Base-by-base conservation (phyloP, 2,797 vertebrate species). In the Anas bahamensis region DNA sequence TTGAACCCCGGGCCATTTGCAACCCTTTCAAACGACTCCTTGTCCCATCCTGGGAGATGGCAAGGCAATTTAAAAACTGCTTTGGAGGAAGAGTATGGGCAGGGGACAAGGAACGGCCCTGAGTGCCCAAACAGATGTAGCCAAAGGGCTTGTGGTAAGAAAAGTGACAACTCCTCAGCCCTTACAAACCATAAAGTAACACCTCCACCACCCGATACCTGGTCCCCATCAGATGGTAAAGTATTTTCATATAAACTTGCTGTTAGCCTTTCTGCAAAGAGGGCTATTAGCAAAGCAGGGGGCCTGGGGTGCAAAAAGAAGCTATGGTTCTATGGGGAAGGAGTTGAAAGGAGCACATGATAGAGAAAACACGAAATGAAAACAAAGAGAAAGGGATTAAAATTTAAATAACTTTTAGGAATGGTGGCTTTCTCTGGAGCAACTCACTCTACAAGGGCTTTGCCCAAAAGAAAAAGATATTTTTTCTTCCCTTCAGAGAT, bases 21-120 rank as follows among this genome's bases (percentile, higher is more conserved):
- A 31, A 24, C 7, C 3, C 7, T 26, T 71, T n/a, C 2, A 1
- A 41, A n/a, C 8, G 52, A 31, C 1, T 2, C 7, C 15, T 57
- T 7, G 3, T 37, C 41, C 48, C 42, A 39, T 10, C 23, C 61
- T 23, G 37, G 16, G 31, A 72, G 39, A 8, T 9, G 7, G 16
- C 41, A 78, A 80, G 55, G 55, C 41, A n/a, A 12, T 46, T 65
- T 61, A 77, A 37, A 24, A 48, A 48, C 26, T 55, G 46, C 53
- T 64, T 44, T 39, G 46, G 39, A 79, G 56, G 39, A n/a, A 6
- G 22, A 75, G 8, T 3, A 16, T 6, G 16, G 64, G 7, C 17
- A 52, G 15, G 35, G 35, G 7, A 5, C 41, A 39, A 57, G 65
- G 42, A 60, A 57, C 0, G 0, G 35, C 21, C 28, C 65, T 71